These are phyloP conservation scores for Sceliomorpha sp. DNA, from an alignment of 2,888 invertebrate genomes.

Conservation along the genomic window DNA sequence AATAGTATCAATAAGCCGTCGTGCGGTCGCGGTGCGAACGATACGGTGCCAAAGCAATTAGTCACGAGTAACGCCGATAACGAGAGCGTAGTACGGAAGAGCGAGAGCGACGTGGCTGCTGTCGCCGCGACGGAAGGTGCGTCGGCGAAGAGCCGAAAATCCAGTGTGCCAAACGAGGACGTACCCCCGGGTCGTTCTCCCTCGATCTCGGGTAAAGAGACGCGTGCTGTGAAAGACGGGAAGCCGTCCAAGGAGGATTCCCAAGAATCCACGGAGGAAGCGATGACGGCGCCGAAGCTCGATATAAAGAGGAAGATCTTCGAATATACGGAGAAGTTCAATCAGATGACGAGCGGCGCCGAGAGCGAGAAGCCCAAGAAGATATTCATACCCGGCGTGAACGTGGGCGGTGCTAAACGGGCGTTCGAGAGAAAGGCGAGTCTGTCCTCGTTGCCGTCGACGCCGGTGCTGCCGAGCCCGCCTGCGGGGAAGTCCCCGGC, in stretches of 20 bases:
- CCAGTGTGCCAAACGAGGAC: slow-evolving; percentile 43
- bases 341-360: slow-evolving; percentile 77
- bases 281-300: slow-evolving; percentile 76
- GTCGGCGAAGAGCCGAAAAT: too few relatives aligned
- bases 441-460: slow-evolving; percentile 79
- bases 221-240: background rate
- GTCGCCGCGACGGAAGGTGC: slow-evolving; percentile 40
- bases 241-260: slow-evolving; percentile 3
- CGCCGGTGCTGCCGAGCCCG: slow-evolving; percentile 61
- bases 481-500: slow-evolving; percentile 72
- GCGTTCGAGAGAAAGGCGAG: slow-evolving; percentile 92
- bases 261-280: slow-evolving; percentile 9
- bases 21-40: slow-evolving; percentile 13
- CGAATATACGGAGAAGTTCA: slow-evolving; percentile 87
- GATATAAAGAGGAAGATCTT: slow-evolving; percentile 85
- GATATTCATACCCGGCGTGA: slow-evolving; percentile 89
- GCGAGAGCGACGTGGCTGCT: too few relatives aligned
- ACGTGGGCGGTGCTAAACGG: slow-evolving; percentile 92
- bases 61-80: slow-evolving; percentile 11
- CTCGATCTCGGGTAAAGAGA: slow-evolving; percentile 14
- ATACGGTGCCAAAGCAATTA: slow-evolving; percentile 39
- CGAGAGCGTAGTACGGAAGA: slow-evolving; percentile 8
- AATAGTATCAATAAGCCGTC: slow-evolving; percentile 4
- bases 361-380: slow-evolving; percentile 87
- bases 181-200: background rate